phyloP scores from a whole-genome alignment of 2,113 vertebrate genomes.

The Lichenostomus cassidix region DNA sequence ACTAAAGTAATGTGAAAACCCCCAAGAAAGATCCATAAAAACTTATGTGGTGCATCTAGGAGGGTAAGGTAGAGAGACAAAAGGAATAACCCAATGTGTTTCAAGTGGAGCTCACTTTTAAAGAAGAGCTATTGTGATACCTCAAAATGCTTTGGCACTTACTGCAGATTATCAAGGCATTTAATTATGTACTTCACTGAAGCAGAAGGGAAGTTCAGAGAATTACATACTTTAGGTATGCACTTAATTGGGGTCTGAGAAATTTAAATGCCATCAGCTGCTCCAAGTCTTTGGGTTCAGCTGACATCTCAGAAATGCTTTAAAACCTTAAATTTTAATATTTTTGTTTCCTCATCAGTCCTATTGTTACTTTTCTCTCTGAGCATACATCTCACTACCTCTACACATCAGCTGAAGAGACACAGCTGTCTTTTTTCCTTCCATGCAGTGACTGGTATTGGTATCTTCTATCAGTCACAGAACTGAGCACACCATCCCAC shows the following conservation, averaged over 20 bases:
- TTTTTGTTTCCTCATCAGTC: neutral
- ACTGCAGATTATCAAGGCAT: neutral
- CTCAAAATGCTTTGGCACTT: neutral
- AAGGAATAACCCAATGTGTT: neutral
- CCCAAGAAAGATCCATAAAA: neutral
- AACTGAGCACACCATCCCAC: neutral
- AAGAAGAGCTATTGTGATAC: neutral
- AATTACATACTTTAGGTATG: neutral
- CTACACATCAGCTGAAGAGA: neutral
- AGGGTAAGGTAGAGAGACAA: neutral
- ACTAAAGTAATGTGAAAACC: neutral
- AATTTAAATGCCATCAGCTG: neutral
- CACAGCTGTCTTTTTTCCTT: neutral
- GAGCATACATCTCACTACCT: neutral
- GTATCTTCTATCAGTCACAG: neutral
- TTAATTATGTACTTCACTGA: neutral
- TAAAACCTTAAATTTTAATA: neutral
- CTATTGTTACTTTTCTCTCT: neutral
- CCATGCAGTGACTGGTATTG: accelerated
- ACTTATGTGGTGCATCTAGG: neutral
- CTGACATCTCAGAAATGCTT: neutral
- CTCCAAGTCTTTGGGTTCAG: neutral
- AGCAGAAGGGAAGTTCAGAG: neutral
- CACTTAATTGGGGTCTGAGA: neutral
- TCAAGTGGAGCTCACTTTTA: neutral